Percentiles rank a stretch among this genome's conserved stretches.
Conservation (phyloP, 2,797 vertebrate species). For the Crenuchus spilurus region DNA sequence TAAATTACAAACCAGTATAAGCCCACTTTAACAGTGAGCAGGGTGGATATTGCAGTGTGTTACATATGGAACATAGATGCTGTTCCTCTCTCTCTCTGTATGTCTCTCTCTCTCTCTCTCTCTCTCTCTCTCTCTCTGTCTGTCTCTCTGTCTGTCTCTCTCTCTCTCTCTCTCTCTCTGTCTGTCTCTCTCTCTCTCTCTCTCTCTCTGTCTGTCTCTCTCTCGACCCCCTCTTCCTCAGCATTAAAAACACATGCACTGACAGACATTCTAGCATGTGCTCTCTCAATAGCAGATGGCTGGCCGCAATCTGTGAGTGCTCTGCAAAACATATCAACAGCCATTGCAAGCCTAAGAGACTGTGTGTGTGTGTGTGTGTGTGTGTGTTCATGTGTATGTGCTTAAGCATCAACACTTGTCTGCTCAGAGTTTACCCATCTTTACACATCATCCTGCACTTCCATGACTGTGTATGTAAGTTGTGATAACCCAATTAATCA, state of each 20-base stretch:
- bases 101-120: background rate
- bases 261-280: constrained; percentile 58
- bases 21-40: background rate
- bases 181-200: background rate
- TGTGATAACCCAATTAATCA: no score
- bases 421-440: background rate
- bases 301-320: constrained; percentile 52
- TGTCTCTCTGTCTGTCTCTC: background rate
- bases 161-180: background rate
- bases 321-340: constrained; percentile 54
- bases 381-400: constrained; percentile 50
- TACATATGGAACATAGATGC: constrained; percentile 25
- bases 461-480: no score
- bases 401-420: background rate
- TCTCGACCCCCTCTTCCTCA: background rate
- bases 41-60: constrained; percentile 24
- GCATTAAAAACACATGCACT: constrained; percentile 52
- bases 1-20: constrained; percentile 17
- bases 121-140: background rate
- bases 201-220: background rate
- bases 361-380: constrained; percentile 22
- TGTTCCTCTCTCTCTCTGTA: background rate
- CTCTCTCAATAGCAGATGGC: constrained; percentile 57
- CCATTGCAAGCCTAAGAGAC: constrained; percentile 27
- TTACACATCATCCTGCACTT: constrained; percentile 27